These are phyloP conservation scores for Chelidonichthys spinosus DNA, from an alignment of 2,797 vertebrate species.

Conservation along the genomic window DNA sequence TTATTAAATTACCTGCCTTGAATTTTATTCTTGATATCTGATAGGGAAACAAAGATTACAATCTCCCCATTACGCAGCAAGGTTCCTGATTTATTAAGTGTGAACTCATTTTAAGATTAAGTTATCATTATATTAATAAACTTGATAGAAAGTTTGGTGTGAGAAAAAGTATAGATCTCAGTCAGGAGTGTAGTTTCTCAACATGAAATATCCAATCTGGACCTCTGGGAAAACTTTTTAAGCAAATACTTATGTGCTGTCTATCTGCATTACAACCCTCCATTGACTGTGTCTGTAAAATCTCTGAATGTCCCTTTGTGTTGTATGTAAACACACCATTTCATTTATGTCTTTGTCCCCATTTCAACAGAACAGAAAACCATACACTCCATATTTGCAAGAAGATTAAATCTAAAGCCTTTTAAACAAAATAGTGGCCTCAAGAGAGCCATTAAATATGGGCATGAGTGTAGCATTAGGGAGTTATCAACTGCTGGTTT, in stretches of 20 bases:
- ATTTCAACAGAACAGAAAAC: background rate
- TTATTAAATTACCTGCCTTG: constrained; percentile 29
- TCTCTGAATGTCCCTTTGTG: background rate
- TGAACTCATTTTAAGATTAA: background rate
- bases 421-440: background rate
- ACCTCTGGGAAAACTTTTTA: background rate
- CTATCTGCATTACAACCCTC: background rate
- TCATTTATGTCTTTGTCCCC: background rate
- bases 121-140: constrained; percentile 21
- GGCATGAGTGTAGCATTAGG: background rate
- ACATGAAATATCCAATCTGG: background rate
- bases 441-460: background rate
- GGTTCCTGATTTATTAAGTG: constrained; percentile 24
- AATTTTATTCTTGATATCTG: constrained; percentile 58
- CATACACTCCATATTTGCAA: background rate
- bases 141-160: constrained; percentile 11
- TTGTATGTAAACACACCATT: background rate
- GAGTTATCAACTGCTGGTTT: background rate
- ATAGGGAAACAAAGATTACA: constrained; percentile 34
- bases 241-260: too few relatives aligned
- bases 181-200: background rate
- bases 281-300: background rate
- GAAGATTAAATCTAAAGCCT: background rate
- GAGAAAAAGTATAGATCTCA: background rate
- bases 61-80: constrained; percentile 1